These are phyloP conservation scores for Florisuga fusca DNA, from an alignment of 2,797 vertebrate species.

Conservation along the genomic window DNA sequence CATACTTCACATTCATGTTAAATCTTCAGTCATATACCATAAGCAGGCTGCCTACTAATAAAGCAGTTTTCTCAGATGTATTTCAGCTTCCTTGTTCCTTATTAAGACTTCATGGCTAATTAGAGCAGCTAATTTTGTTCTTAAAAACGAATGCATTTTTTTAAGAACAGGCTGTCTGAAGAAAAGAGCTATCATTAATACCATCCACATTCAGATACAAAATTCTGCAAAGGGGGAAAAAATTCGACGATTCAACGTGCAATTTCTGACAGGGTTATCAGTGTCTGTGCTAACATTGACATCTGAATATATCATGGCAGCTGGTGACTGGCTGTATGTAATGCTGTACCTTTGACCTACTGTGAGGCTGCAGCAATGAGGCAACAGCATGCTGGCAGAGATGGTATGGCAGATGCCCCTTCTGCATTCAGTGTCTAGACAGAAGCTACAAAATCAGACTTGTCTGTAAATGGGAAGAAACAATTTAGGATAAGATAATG, in stretches of 20 bases:
- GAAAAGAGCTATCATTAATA: neutral
- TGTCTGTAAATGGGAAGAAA: neutral
- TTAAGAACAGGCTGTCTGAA: neutral
- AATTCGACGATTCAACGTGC: neutral
- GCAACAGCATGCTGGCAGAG: neutral
- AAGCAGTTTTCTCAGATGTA: neutral
- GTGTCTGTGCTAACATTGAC: neutral
- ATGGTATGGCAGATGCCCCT: neutral
- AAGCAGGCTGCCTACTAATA: neutral
- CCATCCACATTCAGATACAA: neutral
- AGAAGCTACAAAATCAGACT: neutral
- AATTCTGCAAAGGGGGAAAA: neutral
- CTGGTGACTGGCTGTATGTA: neutral
- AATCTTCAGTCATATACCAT: neutral
- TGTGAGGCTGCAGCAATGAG: neutral
- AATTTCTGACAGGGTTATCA: neutral
- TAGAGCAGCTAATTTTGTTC: neutral
- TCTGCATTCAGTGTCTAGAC: neutral
- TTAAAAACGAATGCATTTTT: neutral
- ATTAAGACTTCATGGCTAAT: neutral
- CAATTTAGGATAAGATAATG: neutral
- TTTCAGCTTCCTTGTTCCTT: neutral
- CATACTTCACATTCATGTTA: neutral
- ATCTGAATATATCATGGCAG: accelerated
- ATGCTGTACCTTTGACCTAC: neutral